A percentile compares a stretch with the other conserved stretches of the same genome.
Evolutionary conservation across 2,888 invertebrate genomes (phyloP).

Genomic region (Cheilosia impressa): DNA sequence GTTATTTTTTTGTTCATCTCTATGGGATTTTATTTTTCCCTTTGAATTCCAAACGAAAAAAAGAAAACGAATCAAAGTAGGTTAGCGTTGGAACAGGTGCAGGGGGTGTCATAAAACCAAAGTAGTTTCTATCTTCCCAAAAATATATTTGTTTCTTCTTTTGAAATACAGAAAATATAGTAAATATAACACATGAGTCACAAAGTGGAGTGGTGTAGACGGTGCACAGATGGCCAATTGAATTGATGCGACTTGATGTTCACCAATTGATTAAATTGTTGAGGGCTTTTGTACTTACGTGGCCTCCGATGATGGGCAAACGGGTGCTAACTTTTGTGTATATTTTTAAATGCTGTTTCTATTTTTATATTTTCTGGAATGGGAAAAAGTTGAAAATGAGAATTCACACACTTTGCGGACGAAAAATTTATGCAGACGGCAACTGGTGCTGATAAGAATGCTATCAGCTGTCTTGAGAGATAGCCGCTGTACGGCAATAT

Average conservation of each 20-base stretch:
- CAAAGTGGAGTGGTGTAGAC: neutral
- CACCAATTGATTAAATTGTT: neutral
- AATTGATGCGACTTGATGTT: neutral
- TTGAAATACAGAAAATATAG: conserved; percentile 2
- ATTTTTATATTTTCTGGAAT: neutral
- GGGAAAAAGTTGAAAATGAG: conserved; percentile 8
- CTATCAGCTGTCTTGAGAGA: conserved; percentile 54
- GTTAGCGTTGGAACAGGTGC: conserved; percentile 1
- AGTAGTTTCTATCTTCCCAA: conserved; percentile 31
- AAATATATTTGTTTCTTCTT: conserved; percentile 43
- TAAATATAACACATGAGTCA: conserved; percentile 60
- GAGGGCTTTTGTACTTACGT: conserved; percentile 25
- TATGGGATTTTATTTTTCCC: conserved; percentile 48
- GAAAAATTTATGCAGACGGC: conserved; percentile 35
- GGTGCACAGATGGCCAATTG: neutral
- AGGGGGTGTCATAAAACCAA: neutral
- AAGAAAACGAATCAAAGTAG: conserved; percentile 44
- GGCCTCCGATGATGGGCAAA: neutral
- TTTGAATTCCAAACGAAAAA: conserved; percentile 21
- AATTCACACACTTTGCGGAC: neutral
- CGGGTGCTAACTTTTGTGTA: neutral
- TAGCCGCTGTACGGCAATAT: conserved; percentile 29
- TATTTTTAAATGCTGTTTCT: neutral
- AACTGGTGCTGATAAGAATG: conserved; percentile 63
- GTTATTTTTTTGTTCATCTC: conserved; percentile 63